Percentiles rank a stretch among this genome's conserved stretches.
These are phyloP conservation scores for Venturia canescens DNA, from an alignment of 1,140 invertebrate species.

Conservation along the genomic window DNA sequence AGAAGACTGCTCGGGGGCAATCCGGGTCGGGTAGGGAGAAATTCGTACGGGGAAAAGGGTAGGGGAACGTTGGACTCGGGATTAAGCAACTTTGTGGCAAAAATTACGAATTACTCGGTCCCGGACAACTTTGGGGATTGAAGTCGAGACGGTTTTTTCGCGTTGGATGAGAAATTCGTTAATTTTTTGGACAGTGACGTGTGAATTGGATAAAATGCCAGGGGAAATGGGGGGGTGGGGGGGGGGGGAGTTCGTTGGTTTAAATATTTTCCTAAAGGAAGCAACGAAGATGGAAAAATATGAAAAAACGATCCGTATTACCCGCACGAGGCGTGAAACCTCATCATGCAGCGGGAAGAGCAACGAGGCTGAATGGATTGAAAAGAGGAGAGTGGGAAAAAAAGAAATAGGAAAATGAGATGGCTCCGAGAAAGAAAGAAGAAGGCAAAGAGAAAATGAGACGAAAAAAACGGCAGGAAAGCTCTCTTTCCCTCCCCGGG, in stretches of 20 bases:
- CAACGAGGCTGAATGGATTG: slow-evolving; percentile 28
- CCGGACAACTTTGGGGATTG: too few species aligned
- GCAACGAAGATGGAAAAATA: neutral
- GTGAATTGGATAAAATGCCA: neutral
- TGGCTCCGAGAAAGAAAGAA: slow-evolving; percentile 54
- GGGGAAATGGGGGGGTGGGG: too few species aligned
- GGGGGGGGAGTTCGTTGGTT: too few species aligned
- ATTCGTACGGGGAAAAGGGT: neutral
- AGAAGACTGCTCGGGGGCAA: neutral
- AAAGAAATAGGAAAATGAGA: slow-evolving; percentile 40
- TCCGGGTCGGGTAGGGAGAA: neutral
- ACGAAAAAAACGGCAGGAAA: slow-evolving; percentile 30
- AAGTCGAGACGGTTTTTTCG: too few species aligned
- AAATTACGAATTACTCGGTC: neutral
- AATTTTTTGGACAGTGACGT: too few species aligned
- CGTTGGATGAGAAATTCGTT: too few species aligned
- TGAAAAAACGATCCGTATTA: neutral
- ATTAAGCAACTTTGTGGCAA: neutral
- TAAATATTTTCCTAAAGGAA: neutral
- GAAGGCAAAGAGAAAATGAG: slow-evolving; percentile 43
- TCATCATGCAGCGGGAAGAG: neutral
- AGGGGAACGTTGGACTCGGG: neutral
- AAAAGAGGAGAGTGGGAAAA: neutral
- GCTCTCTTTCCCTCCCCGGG: neutral
- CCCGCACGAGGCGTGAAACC: neutral